Evolutionary conservation across 2,113 vertebrate genomes (phyloP).

Genomic region (Damaliscus lunatus): DNA sequence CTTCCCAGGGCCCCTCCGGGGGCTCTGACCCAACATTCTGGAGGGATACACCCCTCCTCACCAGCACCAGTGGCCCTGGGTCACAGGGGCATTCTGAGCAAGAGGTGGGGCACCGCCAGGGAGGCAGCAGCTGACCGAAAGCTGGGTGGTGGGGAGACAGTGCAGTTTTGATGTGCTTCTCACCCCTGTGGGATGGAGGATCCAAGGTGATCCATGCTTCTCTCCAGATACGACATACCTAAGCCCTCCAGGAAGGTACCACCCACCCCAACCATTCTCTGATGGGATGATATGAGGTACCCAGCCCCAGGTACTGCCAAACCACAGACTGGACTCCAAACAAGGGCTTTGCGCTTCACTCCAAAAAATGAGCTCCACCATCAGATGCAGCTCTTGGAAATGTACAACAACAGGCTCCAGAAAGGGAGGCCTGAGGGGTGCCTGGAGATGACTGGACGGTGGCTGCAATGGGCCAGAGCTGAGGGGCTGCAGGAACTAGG

Average conservation of each 20-base stretch:
- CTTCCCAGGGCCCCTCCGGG: not conserved
- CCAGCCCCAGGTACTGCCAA: not conserved
- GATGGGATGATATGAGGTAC: not conserved
- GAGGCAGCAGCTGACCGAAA: not conserved
- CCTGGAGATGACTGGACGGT: fast-evolving
- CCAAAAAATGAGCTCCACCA: not conserved
- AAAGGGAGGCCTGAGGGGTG: not conserved
- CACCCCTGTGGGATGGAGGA: not conserved
- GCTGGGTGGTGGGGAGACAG: not conserved
- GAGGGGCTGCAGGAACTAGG: fast-evolving
- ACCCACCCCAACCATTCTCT: not conserved
- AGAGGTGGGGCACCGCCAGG: not conserved
- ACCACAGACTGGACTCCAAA: not conserved
- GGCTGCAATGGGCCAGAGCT: not conserved
- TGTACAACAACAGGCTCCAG: not conserved
- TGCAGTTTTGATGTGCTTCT: not conserved
- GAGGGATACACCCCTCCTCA: not conserved
- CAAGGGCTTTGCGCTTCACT: not conserved
- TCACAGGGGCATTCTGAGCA: not conserved
- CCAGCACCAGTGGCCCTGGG: not conserved
- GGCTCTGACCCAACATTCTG: not conserved
- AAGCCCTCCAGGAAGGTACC: fast-evolving
- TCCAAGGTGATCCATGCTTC: not conserved
- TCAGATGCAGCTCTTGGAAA: not conserved
- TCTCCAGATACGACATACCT: fast-evolving